Base-by-base conservation (phyloP, 1,140 invertebrate species). In the Caenorhabditis brenneri region DNA sequence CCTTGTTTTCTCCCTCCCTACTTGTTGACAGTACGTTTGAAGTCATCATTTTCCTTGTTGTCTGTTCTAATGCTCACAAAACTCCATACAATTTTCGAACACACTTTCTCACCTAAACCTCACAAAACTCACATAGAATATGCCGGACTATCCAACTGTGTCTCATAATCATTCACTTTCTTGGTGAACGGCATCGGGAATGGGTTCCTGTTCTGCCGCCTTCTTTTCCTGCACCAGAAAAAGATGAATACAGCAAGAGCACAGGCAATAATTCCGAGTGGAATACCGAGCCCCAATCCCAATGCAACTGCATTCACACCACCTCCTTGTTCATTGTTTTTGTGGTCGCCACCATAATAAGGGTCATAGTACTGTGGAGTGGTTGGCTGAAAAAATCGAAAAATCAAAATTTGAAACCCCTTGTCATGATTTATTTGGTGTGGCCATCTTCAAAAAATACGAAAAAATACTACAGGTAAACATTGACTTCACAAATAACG, bases 161-260 rank as follows among this genome's bases (percentile, higher is more conserved):
- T 84, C n/a, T 74, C 74, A 79, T 78, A 83, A 22, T 83, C 82
- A 55, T 83, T 78, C n/a, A 22, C 65, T n/a, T 31, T 79, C 9
- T 39, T 55, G 6, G 81, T 39, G 29, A 83, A 49, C 10, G 65
- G 65, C n/a, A 79, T n/a, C 10, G 58, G 33, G 48, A 49, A 39
- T 16, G 42, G 48, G 53, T 83, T 51, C 29, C 69, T 42, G 19
- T 78, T 79, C 46, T 80, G 33, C 49, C 36, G 10, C 42, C 83
- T 80, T 48, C 48, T 80, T 31, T 36, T 65, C 42, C 83, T 22
- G 12, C 79, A 84, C 42, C 80, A 69, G 51, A 46, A 58, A 39
- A 80, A 46, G 24, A 84, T 48, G 42, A 60, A 81, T 15, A 80
- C 19, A 0, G 80, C 36, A 22, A 81, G 42, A 48, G 33, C 53